These are phyloP conservation scores for Sceliomorpha sp. DNA, from an alignment of 2,888 invertebrate genomes.

Conservation along the genomic window DNA sequence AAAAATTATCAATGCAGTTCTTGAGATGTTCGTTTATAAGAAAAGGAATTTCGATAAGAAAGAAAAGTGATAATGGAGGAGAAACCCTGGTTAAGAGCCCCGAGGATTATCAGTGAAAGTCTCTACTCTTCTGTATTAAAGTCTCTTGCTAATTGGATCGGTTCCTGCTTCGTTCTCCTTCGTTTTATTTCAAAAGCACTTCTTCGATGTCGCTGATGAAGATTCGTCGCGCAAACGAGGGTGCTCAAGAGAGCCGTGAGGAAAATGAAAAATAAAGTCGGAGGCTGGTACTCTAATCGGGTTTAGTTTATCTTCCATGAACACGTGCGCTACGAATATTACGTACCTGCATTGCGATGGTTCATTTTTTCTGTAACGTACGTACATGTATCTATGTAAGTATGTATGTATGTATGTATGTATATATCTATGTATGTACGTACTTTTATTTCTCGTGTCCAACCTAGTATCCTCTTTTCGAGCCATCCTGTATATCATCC, in stretches of 20 bases:
- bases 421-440: too few species aligned
- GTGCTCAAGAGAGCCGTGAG: constrained; percentile 7
- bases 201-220: constrained; percentile 32
- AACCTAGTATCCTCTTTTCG: constrained; percentile 44
- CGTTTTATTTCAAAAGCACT: constrained; percentile 30
- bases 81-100: constrained; percentile 33
- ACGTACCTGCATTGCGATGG: constrained; percentile 38
- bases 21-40: constrained; percentile 7
- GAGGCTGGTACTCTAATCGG: constrained; percentile 62
- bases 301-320: constrained; percentile 72
- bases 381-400: not conserved
- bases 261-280: constrained; percentile 18
- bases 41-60: constrained; percentile 12
- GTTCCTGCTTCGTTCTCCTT: constrained; percentile 43
- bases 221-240: constrained; percentile 28
- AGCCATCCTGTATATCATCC: constrained; percentile 74
- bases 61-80: constrained; percentile 1
- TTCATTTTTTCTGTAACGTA: too few species aligned
- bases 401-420: too few species aligned
- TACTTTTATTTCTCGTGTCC: constrained; percentile 33
- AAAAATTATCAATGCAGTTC: not conserved
- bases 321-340: constrained; percentile 68
- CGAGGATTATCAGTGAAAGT: constrained; percentile 67
- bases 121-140: constrained; percentile 65
- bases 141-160: constrained; percentile 72